Base-by-base conservation (phyloP, 2,113 vertebrate genomes). In the Acrocephalus kingi region DNA sequence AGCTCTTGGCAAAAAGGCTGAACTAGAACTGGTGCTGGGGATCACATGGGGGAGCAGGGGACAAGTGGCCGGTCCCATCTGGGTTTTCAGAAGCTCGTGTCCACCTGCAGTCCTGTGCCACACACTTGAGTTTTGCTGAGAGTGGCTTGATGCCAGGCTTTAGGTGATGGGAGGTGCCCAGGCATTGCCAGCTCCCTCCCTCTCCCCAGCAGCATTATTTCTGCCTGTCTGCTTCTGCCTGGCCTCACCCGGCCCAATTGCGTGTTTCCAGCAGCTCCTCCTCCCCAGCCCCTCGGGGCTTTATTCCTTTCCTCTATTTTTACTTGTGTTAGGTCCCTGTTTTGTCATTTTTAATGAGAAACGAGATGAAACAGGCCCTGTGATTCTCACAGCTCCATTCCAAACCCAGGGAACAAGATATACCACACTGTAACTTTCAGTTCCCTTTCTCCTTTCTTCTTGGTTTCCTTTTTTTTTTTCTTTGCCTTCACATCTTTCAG, bases 61-160 rank as follows among this genome's bases (percentile, higher is more conserved):
- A 37, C 33, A 6, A 19, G 41, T 22, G 25, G 6, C 63, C 6
- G 2, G 4, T 79, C 28, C 31, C 13, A 11, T 3, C 27, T 25
- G 22, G 27, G 28, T 55, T 73, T 84, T 51, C 64, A 67, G 87
- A 7, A 78, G 63, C 37, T 73, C 10, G 0, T 2, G 3, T 62
- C 17, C 58, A 17, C 52, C 22, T 90, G 45, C 62, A 46, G 41
- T 31, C 9, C 6, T 6, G 6, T 9, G 45, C 31, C 39, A 37
- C 28, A 7, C 0, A 0, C 27, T 7, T 7, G 30, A 23, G 66
- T 59, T 73, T 85, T 21, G 6, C 46, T 0, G 1, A 3, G 49
- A 24, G 62, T 7, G n/a, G 18, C 28, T 30, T 43, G 51, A 22
- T 59, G 75, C 58, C 79, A 56, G 0, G 24, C 64, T 51, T 15